Base-by-base conservation (phyloP, 2,888 invertebrate species). In the Microchrysa polita region DNA sequence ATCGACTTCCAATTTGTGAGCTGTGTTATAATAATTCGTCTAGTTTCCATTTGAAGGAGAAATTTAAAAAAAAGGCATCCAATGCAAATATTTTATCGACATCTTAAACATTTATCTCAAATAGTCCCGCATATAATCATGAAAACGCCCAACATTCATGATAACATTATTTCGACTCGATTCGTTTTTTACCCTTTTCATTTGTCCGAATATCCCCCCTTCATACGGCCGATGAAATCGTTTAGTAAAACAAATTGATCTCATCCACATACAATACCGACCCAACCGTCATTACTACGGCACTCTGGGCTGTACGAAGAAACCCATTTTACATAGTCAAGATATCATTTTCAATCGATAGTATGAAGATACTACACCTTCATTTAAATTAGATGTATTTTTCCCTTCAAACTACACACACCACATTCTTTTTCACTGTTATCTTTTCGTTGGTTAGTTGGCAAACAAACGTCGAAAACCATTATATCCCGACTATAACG, bases 321-420 rank as follows among this genome's bases (percentile, higher is more conserved):
- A 48, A n/a, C n/a, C 14, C 48, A 48, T 48, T 12, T n/a, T 48
- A 12, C 48, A 48, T 7, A n/a, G 48, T 27, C 23, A 14, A 16
- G 10, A 27, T n/a, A 60, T 14, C 60, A 60, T 7, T 61, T 34
- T 18, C 12, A 5, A 40, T 40, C 61, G 40, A 61, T 60, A 61
- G 27, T 42, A n/a, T n/a, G 61, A 20, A 48, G 27, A 34, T 34
- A 34, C 27, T n/a, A n/a, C 44, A 44, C 63, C 44, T 63, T 63
- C 65, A 65, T 65, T 65, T 65, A 65, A 65, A 65, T 65, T 65
- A 65, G 65, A 65, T 44, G 44, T 44, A 65, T 65, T 65, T 65
- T 65, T 48, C 40, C n/a, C 61, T 65, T 65, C 65, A 22, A n/a
- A n/a, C n/a, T n/a, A n/a, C n/a, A 22, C 65, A 65, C 55, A 10